A percentile compares a stretch with the other conserved stretches of the same genome.
These are phyloP conservation scores for Pachyramphus minor DNA, from an alignment of 2,113 vertebrate genomes.

Conservation along the genomic window DNA sequence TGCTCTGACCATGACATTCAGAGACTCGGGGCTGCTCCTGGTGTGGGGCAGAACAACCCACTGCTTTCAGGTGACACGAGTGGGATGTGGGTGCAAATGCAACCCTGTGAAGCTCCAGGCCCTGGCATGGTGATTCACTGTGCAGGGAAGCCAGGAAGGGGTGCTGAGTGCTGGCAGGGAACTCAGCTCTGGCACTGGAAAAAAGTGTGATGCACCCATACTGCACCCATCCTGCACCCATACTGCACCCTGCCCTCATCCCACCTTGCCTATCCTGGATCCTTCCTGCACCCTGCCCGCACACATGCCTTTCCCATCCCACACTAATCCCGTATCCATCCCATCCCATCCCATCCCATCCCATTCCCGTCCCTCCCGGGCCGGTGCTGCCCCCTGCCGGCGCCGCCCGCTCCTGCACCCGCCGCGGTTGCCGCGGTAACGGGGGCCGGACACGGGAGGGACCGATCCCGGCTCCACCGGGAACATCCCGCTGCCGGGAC, in stretches of 20 bases:
- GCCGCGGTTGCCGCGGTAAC: slow-evolving; percentile 52
- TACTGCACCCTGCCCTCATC: too few relatives aligned
- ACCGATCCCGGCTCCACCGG: neutral
- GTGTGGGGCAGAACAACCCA: accelerated
- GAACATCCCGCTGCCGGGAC: neutral
- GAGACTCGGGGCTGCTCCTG: neutral
- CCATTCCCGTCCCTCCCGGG: neutral
- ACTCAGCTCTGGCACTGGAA: neutral
- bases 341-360: neutral
- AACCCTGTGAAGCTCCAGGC: neutral
- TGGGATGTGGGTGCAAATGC: neutral
- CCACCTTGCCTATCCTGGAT: too few relatives aligned
- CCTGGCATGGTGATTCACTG: accelerated
- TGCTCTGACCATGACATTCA: accelerated
- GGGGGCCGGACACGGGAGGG: neutral
- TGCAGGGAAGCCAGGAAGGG: accelerated
- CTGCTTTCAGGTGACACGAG: accelerated
- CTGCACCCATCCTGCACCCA: too few relatives aligned
- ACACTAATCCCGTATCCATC: neutral
- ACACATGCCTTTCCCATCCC: neutral
- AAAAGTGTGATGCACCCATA: neutral
- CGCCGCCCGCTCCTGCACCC: neutral
- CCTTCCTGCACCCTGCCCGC: neutral
- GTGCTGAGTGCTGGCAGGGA: accelerated
- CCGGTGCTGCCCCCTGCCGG: slow-evolving; percentile 67